Percentiles rank a stretch among this genome's conserved stretches.
phyloP scores from a whole-genome alignment of 2,113 vertebrate genomes.

The Acanthochromis polyacanthus region DNA sequence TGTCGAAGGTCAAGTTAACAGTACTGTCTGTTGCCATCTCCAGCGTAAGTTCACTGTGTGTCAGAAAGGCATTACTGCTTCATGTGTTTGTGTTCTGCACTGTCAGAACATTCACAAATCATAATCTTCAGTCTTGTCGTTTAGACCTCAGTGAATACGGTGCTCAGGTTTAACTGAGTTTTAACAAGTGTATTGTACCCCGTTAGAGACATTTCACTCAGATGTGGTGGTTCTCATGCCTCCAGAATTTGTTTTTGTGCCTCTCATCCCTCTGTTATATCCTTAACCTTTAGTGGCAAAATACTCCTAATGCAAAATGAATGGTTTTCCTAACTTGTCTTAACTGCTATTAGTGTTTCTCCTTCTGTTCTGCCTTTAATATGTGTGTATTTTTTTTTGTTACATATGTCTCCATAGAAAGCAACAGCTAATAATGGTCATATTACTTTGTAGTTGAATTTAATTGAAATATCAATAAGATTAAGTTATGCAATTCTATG shows the following conservation, averaged over 20 bases:
- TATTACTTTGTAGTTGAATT: slow-evolving; percentile 76
- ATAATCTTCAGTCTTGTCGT: slow-evolving; percentile 25
- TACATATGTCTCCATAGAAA: slow-evolving; percentile 65
- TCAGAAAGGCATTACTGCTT: slow-evolving; percentile 41
- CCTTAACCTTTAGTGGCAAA: slow-evolving; percentile 57
- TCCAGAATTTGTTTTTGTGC: slow-evolving; percentile 73
- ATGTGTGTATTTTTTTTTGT: slow-evolving; percentile 69
- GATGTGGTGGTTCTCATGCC: slow-evolving; percentile 58
- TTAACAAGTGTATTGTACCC: slow-evolving; percentile 47
- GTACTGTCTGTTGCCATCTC: slow-evolving; percentile 25
- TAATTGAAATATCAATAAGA: slow-evolving; percentile 81
- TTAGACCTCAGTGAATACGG: slow-evolving; percentile 67
- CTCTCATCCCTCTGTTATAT: slow-evolving; percentile 59
- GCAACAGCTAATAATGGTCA: slow-evolving; percentile 67
- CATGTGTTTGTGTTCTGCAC: slow-evolving; percentile 26
- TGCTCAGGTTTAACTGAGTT: slow-evolving; percentile 77
- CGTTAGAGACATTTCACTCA: slow-evolving; percentile 30
- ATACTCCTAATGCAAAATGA: slow-evolving; percentile 62
- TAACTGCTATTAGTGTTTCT: slow-evolving; percentile 70
- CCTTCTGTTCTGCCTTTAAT: slow-evolving; percentile 71
- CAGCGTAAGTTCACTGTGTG: slow-evolving; percentile 18
- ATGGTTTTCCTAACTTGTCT: slow-evolving; percentile 69
- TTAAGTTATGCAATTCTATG: slow-evolving; percentile 87
- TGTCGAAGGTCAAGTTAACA: slow-evolving; percentile 51
- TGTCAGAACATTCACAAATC: slow-evolving; percentile 30